These are phyloP conservation scores for Lasiommata megera DNA, from an alignment of 2,888 invertebrate genomes.

Conservation along the genomic window DNA sequence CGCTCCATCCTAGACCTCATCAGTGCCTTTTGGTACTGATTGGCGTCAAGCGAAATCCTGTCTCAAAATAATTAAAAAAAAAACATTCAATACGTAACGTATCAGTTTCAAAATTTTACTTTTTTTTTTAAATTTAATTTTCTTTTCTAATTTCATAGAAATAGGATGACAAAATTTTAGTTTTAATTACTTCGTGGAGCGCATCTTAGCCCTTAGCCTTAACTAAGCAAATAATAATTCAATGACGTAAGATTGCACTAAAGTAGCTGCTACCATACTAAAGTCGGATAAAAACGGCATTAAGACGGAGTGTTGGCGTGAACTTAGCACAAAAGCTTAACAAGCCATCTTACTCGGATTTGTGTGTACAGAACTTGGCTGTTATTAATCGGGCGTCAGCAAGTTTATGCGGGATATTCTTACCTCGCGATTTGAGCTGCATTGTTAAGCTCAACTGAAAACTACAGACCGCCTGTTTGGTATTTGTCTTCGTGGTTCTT, in stretches of 20 bases:
- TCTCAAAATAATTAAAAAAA: too few species aligned
- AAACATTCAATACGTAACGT: too few species aligned
- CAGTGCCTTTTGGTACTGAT: too few species aligned
- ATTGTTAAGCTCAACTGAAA: conserved; percentile 16
- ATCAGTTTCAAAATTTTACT: too few species aligned
- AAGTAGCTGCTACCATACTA: not conserved
- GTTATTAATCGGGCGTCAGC: conserved; percentile 62
- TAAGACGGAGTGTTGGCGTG: conserved; percentile 33
- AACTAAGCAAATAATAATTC: too few species aligned
- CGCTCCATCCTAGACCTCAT: too few species aligned
- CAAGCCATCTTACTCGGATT: conserved; percentile 60
- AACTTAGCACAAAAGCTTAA: conserved; percentile 56
- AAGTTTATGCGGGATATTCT: conserved; percentile 43
- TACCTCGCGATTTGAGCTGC: conserved; percentile 42
- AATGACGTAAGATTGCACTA: not conserved
- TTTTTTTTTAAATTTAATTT: too few species aligned
- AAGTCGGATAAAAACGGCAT: not conserved
- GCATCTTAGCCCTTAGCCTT: too few species aligned
- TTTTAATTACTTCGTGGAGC: too few species aligned
- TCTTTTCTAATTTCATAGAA: too few species aligned
- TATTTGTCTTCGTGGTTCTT: conserved; percentile 1
- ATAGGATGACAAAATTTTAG: too few species aligned
- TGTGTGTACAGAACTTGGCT: conserved; percentile 48
- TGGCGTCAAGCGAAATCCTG: too few species aligned
- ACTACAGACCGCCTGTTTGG: not conserved